phyloP scores from a whole-genome alignment of 2,888 invertebrate species.

The Drosophila greeni region DNA sequence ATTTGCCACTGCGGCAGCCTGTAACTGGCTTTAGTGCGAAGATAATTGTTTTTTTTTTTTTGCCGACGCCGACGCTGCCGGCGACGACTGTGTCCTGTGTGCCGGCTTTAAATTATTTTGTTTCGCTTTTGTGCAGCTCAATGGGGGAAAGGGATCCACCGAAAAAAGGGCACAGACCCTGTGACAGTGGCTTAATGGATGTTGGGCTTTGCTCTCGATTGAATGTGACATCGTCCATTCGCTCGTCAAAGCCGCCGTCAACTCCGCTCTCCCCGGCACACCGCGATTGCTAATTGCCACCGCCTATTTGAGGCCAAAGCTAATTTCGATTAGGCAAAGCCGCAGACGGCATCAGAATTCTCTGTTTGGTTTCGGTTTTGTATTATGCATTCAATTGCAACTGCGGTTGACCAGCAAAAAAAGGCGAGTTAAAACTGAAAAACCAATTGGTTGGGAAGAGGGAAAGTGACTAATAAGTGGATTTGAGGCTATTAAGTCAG shows the following conservation, averaged over 20 bases:
- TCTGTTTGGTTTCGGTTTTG: constrained; percentile 39
- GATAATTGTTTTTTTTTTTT: constrained; percentile 72
- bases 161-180: constrained; percentile 7
- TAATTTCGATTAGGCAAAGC: constrained; percentile 50
- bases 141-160: neutral
- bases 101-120: constrained; percentile 58
- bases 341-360: constrained; percentile 48
- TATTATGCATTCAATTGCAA: constrained; percentile 31
- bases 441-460: neutral
- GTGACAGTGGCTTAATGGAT: constrained; percentile 44
- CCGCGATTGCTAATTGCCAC: constrained; percentile 40
- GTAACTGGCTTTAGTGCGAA: constrained; percentile 45
- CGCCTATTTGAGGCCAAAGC: constrained; percentile 38
- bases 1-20: constrained; percentile 43
- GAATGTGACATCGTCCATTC: constrained; percentile 41
- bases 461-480: constrained; percentile 2
- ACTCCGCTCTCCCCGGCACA: neutral
- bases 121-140: constrained; percentile 35
- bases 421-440: constrained; percentile 18
- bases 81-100: constrained; percentile 39
- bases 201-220: constrained; percentile 34
- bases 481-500: constrained; percentile 3
- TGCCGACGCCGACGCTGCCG: constrained; percentile 31
- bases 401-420: constrained; percentile 28
- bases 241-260: constrained; percentile 9